Conservation (phyloP, 1,140 invertebrate genomes). For the Bathynomus jamesi region DNA sequence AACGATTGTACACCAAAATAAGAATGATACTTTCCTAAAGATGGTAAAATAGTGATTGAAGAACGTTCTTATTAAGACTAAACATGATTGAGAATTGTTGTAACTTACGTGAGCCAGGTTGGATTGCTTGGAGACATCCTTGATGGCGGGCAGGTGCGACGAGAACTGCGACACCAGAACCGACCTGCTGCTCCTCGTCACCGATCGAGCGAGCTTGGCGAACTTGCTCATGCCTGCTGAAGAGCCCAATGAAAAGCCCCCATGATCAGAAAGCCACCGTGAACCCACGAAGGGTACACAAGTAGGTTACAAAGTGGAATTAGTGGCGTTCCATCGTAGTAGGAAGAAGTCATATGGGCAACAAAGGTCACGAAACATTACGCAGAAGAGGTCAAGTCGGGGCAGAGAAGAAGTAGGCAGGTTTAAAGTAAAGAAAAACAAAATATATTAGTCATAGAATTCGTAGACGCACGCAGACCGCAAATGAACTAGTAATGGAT, state of each 20-base stretch:
- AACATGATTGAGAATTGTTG: too few relatives aligned
- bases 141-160: slow-evolving; percentile 81
- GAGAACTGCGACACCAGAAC: slow-evolving; percentile 86
- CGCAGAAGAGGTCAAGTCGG: background rate
- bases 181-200: slow-evolving; percentile 88
- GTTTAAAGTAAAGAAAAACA: too few relatives aligned
- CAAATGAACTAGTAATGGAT: too few relatives aligned
- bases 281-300: background rate
- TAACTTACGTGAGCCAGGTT: slow-evolving; percentile 82
- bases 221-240: slow-evolving; percentile 86
- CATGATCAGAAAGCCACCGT: background rate
- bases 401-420: too few relatives aligned
- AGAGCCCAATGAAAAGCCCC: background rate
- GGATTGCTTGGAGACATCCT: slow-evolving; percentile 78
- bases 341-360: background rate
- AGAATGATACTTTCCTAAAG: too few relatives aligned
- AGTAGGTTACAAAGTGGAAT: background rate
- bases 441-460: too few relatives aligned
- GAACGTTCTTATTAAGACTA: too few relatives aligned
- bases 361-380: background rate
- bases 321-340: slow-evolving; percentile 17
- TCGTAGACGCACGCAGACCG: too few relatives aligned
- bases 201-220: slow-evolving; percentile 89
- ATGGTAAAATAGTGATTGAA: too few relatives aligned
- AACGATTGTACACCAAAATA: too few relatives aligned